Conservation (phyloP, 1,140 invertebrate genomes). For the Atta texana region DNA sequence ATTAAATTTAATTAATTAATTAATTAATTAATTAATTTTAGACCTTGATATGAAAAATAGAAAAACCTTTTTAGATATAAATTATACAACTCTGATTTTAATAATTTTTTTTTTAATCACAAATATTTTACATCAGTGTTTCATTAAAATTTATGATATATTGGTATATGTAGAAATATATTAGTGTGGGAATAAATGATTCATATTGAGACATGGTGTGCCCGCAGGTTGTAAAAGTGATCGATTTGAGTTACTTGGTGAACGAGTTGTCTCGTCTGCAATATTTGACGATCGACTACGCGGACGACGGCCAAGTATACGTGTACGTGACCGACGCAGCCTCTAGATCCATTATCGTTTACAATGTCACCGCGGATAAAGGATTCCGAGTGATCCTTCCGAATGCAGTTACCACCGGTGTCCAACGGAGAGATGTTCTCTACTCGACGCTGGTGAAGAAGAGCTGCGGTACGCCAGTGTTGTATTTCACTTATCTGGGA, state of each 20-base stretch:
- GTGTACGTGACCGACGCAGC: conserved; percentile 88
- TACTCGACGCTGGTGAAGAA: conserved; percentile 87
- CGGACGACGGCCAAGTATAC: conserved; percentile 82
- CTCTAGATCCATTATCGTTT: conserved; percentile 87
- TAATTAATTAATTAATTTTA: neutral
- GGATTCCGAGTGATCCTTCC: conserved; percentile 88
- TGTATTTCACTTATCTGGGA: conserved; percentile 88
- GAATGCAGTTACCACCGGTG: conserved; percentile 82
- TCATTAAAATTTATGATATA: neutral
- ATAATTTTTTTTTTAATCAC: neutral
- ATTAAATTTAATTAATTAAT: no score
- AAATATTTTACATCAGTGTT: neutral
- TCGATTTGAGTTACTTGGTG: conserved; percentile 87
- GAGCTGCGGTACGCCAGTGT: conserved; percentile 83
- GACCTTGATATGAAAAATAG: neutral
- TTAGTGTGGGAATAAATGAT: neutral
- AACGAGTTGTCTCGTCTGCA: conserved; percentile 88
- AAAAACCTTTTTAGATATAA: neutral
- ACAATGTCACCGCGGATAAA: conserved; percentile 85
- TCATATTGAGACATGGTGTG: neutral
- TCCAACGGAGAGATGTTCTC: conserved; percentile 86
- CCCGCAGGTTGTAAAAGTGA: conserved; percentile 86
- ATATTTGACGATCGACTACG: conserved; percentile 88
- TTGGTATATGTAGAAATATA: neutral
- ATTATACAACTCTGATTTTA: neutral